A percentile compares a stretch with the other conserved stretches of the same genome.
Conservation (phyloP, 1,140 invertebrate species). For the Amyelois transitella region DNA sequence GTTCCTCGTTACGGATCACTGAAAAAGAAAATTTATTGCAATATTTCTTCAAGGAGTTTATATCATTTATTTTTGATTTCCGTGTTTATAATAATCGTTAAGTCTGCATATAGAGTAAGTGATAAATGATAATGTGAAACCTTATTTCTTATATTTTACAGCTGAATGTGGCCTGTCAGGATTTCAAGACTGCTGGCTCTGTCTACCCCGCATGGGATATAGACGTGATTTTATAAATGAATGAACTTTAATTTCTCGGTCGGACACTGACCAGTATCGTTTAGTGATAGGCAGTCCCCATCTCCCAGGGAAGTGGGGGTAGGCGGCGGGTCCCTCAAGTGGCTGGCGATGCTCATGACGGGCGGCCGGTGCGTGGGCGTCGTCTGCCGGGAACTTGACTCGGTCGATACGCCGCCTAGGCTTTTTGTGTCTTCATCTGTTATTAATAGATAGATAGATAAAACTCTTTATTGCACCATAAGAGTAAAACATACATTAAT, state of each 20-base stretch:
- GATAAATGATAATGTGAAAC: too few relatives aligned
- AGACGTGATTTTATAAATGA: too few relatives aligned
- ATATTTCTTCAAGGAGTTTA: background rate
- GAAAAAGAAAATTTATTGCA: background rate
- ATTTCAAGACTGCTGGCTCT: too few relatives aligned
- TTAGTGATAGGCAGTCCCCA: slow-evolving; percentile 48
- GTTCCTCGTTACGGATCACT: slow-evolving; percentile 58
- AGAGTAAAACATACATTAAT: too few relatives aligned
- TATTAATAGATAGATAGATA: background rate
- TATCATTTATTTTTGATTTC: too few relatives aligned
- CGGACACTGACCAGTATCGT: slow-evolving; percentile 33
- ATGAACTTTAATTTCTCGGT: too few relatives aligned
- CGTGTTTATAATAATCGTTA: too few relatives aligned
- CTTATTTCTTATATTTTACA: too few relatives aligned
- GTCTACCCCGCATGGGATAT: too few relatives aligned
- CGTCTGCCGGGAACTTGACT: slow-evolving; percentile 75
- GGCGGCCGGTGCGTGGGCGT: slow-evolving; percentile 80
- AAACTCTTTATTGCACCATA: too few relatives aligned
- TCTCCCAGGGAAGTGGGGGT: slow-evolving; percentile 60
- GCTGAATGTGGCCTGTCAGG: too few relatives aligned
- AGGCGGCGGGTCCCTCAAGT: slow-evolving; percentile 54
- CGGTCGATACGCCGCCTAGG: slow-evolving; percentile 50
- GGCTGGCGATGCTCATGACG: slow-evolving; percentile 78
- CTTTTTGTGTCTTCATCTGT: slow-evolving; percentile 56
- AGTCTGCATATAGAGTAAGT: too few relatives aligned